Evolutionary conservation across 2,113 vertebrate species (phyloP).

Genomic region (Malurus alboscapulatus): DNA sequence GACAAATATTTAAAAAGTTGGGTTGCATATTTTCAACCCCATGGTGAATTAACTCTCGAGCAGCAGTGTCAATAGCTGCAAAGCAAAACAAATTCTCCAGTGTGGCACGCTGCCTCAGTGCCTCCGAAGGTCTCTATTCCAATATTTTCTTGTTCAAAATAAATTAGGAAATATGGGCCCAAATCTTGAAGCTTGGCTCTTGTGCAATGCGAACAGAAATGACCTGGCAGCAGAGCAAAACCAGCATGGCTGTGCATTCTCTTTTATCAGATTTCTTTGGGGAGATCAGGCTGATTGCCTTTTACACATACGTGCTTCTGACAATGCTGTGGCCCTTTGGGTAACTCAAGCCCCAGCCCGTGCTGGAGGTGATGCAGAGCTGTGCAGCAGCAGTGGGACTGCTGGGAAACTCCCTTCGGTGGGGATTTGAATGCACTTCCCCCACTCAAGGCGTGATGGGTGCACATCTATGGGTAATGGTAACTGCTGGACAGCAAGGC

Average conservation of each 20-base stretch:
- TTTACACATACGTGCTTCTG: conserved; percentile 52
- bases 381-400: background rate
- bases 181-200: conserved; percentile 43
- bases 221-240: conserved; percentile 53
- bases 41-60: background rate
- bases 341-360: background rate
- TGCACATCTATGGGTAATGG: accelerated
- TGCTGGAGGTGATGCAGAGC: conserved; percentile 5
- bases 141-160: conserved; percentile 61
- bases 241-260: conserved; percentile 1
- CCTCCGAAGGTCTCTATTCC: conserved; percentile 57
- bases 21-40: conserved; percentile 24
- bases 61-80: conserved; percentile 32
- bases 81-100: conserved; percentile 38
- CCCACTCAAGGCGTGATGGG: background rate
- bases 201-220: conserved; percentile 37
- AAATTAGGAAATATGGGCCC: conserved; percentile 33
- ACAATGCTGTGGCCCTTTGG: conserved; percentile 14
- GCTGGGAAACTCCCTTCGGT: background rate
- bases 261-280: conserved; percentile 55
- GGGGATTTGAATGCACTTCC: background rate
- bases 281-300: conserved; percentile 66
- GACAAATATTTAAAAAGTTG: conserved; percentile 35
- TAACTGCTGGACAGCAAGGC: background rate
- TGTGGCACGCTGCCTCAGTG: background rate